Percentiles rank a stretch among this genome's conserved stretches.
Conservation (phyloP, 2,888 invertebrate genomes). For the Chaetoderma sp. region DNA sequence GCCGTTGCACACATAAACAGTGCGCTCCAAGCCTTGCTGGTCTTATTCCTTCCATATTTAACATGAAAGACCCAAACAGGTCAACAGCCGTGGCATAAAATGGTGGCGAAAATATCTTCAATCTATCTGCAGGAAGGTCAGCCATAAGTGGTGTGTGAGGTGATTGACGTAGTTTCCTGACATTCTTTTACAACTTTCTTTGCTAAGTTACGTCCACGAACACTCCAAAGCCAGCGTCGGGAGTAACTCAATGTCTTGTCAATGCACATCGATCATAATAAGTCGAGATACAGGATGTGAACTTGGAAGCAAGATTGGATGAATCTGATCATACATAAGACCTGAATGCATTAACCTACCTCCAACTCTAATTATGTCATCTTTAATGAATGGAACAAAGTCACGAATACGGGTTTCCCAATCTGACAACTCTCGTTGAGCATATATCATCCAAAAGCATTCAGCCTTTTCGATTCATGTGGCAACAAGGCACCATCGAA, state of each 20-base stretch:
- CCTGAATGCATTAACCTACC: constrained; percentile 9
- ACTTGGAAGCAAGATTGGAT: constrained; percentile 5
- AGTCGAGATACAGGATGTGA: background rate
- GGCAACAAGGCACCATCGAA: background rate
- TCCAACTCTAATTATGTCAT: constrained; percentile 10
- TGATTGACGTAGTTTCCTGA: background rate
- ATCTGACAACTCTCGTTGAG: background rate
- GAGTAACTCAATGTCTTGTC: constrained; percentile 6
- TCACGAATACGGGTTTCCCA: background rate
- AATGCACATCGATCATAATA: constrained; percentile 5
- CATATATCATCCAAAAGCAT: constrained; percentile 1
- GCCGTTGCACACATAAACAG: constrained; percentile 16
- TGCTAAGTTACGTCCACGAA: constrained; percentile 2
- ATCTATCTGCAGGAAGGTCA: constrained; percentile 2
- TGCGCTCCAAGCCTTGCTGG: constrained; percentile 13
- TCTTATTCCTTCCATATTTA: constrained; percentile 2
- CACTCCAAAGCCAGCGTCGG: constrained; percentile 4
- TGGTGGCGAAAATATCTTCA: background rate
- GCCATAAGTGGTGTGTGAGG: constrained; percentile 2
- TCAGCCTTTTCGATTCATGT: background rate
- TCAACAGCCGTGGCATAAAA: constrained; percentile 11
- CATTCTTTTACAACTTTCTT: constrained; percentile 8
- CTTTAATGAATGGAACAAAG: constrained; percentile 1
- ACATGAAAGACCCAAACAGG: constrained; percentile 18
- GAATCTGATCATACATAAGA: background rate